Evolutionary conservation across 1,140 invertebrate species (phyloP).

Genomic region (Lutraria rhynchaena): DNA sequence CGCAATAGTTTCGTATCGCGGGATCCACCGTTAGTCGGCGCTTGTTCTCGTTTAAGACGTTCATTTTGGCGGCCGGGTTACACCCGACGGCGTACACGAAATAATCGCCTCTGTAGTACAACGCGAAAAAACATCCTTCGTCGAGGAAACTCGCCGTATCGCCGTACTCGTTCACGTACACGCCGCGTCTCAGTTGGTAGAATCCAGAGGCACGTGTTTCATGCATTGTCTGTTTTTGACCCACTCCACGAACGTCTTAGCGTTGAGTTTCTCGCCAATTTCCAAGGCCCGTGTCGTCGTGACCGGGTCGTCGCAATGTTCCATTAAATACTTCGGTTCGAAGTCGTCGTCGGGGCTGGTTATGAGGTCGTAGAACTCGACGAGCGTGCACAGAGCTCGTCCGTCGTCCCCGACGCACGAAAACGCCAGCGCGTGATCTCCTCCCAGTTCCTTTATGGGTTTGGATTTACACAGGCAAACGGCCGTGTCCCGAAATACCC

Average conservation of each 20-base stretch:
- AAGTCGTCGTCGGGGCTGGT: neutral
- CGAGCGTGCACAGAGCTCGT: neutral
- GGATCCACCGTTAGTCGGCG: too few species aligned
- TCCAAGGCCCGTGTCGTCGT: neutral
- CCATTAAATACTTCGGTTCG: neutral
- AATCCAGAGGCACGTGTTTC: neutral
- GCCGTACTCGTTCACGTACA: neutral
- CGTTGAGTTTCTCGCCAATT: neutral
- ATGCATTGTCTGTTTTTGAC: neutral
- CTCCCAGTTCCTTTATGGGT: neutral
- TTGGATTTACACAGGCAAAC: neutral
- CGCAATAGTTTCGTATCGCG: neutral
- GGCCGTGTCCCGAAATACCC: neutral
- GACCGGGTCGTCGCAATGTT: neutral
- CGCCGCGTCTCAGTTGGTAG: neutral
- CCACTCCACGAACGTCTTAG: neutral
- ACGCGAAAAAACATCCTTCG: neutral
- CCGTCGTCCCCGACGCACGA: neutral
- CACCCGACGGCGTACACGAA: neutral
- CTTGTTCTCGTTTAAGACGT: too few species aligned
- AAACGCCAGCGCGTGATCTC: neutral
- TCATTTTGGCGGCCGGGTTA: neutral
- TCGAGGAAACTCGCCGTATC: neutral
- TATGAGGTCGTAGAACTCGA: neutral
- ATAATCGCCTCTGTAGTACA: neutral